A percentile compares a stretch with the other conserved stretches of the same genome.
Evolutionary conservation across 1,140 invertebrate genomes (phyloP).

Genomic region (Penaeus indicus): DNA sequence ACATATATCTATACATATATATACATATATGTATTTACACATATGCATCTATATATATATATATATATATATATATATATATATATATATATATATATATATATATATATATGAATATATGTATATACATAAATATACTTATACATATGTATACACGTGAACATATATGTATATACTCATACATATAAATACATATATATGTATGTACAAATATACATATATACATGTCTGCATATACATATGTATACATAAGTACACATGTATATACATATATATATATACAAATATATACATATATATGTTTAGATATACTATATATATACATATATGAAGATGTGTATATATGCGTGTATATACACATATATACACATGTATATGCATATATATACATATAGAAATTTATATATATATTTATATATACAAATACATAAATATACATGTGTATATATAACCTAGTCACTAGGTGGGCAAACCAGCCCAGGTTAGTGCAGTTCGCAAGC

Average conservation of each 20-base stretch:
- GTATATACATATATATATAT: no score
- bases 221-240: not conserved
- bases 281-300: no score
- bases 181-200: not conserved
- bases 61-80: no score
- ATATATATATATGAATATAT: not conserved
- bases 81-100: not conserved
- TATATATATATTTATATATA: constrained; percentile 8
- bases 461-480: not conserved
- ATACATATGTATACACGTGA: not conserved
- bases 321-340: not conserved
- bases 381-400: constrained; percentile 5
- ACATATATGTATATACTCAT: not conserved
- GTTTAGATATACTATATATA: not conserved
- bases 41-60: no score
- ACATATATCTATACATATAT: no score
- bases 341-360: not conserved
- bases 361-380: constrained; percentile 11
- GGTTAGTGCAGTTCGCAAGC: not conserved
- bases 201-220: not conserved
- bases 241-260: no score
- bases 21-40: no score
- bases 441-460: not conserved
- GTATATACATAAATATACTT: not conserved
- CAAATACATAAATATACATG: not conserved